A percentile compares a stretch with the other conserved stretches of the same genome.
phyloP scores from a whole-genome alignment of 1,140 invertebrate species.

The Lordiphosa clarofinis region DNA sequence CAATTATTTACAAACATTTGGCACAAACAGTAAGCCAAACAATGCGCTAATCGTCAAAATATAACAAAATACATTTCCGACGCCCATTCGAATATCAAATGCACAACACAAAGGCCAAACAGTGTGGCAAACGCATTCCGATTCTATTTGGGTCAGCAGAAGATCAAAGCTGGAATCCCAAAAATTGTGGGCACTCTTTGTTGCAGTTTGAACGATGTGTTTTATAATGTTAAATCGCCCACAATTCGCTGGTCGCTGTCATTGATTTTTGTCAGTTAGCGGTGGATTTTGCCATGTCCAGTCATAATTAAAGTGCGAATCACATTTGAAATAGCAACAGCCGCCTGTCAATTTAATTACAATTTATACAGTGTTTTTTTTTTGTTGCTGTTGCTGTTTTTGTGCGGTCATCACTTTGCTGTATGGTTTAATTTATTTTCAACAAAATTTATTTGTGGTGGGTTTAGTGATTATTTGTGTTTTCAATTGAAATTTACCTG shows the following conservation, averaged over 20 bases:
- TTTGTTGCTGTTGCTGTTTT: slow-evolving; percentile 2
- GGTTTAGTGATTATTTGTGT: too few species aligned
- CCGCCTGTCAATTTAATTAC: slow-evolving; percentile 50
- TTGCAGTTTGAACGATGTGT: slow-evolving; percentile 14
- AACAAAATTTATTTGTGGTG: too few species aligned
- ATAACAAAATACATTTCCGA: too few species aligned
- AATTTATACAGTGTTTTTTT: slow-evolving; percentile 35
- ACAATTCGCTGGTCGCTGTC: slow-evolving; percentile 25
- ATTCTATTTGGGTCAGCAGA: slow-evolving; percentile 14
- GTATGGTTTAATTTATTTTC: too few species aligned
- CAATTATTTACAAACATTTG: too few species aligned
- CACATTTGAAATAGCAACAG: slow-evolving; percentile 11
- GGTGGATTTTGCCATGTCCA: slow-evolving; percentile 14
- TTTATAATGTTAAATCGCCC: slow-evolving; percentile 17
- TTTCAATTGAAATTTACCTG: too few species aligned
- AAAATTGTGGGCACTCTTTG: slow-evolving; percentile 20
- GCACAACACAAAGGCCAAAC: background rate
- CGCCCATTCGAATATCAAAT: background rate
- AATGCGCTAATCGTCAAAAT: too few species aligned
- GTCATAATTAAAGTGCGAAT: slow-evolving; percentile 41
- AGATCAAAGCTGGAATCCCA: slow-evolving; percentile 4
- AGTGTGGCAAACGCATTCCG: background rate
- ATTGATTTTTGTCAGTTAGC: slow-evolving; percentile 35
- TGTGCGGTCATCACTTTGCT: background rate
- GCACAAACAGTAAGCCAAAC: too few species aligned